phyloP scores from a whole-genome alignment of 2,888 invertebrate species.

The Folsomia manolachei region DNA sequence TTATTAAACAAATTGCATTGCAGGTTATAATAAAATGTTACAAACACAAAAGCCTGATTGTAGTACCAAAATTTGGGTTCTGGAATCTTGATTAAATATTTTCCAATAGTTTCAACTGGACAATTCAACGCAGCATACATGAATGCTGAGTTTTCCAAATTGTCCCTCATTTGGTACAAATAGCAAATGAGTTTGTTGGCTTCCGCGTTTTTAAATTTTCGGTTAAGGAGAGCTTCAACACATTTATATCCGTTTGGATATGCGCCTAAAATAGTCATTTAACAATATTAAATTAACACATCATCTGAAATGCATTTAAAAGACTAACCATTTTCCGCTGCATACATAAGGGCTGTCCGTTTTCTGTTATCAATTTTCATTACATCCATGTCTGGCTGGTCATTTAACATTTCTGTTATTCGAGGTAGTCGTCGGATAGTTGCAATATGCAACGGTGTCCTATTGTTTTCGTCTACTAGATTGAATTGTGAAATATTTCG shows the following conservation, averaged over 20 bases:
- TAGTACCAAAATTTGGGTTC: conserved; percentile 28
- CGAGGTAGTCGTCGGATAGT: conserved; percentile 23
- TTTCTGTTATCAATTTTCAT: conserved; percentile 22
- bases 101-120: conserved; percentile 25
- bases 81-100: conserved; percentile 17
- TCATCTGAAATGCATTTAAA: neutral
- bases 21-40: neutral
- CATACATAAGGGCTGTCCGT: conserved; percentile 26
- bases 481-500: conserved; percentile 24
- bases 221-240: conserved; percentile 25
- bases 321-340: conserved; percentile 25
- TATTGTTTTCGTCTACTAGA: conserved; percentile 18
- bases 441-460: conserved; percentile 27
- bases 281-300: neutral
- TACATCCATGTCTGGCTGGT: conserved; percentile 19
- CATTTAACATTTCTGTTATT: conserved; percentile 14
- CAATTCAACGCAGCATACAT: conserved; percentile 25
- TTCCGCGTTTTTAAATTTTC: conserved; percentile 20
- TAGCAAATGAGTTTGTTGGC: conserved; percentile 20
- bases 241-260: conserved; percentile 32
- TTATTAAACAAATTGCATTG: neutral
- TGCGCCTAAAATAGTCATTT: conserved; percentile 15
- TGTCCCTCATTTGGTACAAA: conserved; percentile 26
- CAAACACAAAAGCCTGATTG: neutral
- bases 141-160: conserved; percentile 23